These are phyloP conservation scores for Troilus luridus DNA, from an alignment of 2,888 invertebrate species.

Conservation along the genomic window DNA sequence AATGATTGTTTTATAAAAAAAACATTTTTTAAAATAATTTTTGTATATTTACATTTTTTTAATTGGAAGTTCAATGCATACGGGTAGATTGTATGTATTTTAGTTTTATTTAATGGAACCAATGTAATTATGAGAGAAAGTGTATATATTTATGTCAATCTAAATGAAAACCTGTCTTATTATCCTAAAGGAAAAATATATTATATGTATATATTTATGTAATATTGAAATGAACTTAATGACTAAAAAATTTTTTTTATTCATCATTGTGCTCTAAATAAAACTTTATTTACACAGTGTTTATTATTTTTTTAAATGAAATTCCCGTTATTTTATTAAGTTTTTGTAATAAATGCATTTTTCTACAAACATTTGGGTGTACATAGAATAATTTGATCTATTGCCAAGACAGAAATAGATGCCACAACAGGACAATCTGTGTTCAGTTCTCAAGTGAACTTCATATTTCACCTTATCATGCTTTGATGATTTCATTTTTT, in stretches of 20 bases:
- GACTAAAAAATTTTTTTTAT: slow-evolving; percentile 25
- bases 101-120: slow-evolving; percentile 1
- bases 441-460: background rate
- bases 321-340: background rate
- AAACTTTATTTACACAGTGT: background rate
- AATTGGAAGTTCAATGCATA: background rate
- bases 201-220: slow-evolving; percentile 26
- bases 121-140: slow-evolving; percentile 28
- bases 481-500: background rate
- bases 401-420: slow-evolving; percentile 39
- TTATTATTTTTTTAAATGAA: background rate
- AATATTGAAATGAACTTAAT: slow-evolving; percentile 6
- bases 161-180: background rate
- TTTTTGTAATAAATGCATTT: background rate
- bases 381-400: background rate
- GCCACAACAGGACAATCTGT: background rate
- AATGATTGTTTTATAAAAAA: background rate
- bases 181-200: slow-evolving; percentile 5
- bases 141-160: slow-evolving; percentile 6
- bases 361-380: background rate
- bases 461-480: background rate
- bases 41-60: background rate
- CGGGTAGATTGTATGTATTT: background rate
- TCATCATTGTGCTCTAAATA: background rate
- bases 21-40: background rate